Conservation (phyloP, 2,797 vertebrate genomes). For the Hozukius guyotensis region DNA sequence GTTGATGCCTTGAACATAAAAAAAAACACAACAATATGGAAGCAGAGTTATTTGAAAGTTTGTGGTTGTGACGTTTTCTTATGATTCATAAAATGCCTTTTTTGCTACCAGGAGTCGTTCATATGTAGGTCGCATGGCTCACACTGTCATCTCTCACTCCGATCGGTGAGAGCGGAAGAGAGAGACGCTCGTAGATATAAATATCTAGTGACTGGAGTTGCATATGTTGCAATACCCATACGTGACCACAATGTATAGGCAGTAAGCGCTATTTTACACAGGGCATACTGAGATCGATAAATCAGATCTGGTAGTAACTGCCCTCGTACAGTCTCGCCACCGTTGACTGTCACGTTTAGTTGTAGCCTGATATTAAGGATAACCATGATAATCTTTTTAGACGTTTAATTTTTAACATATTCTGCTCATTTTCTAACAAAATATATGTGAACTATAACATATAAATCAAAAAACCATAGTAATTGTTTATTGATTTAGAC, state of each 20-base stretch:
- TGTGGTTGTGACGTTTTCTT: background rate
- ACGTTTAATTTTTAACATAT: background rate
- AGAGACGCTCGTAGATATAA: too few species aligned
- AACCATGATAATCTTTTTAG: background rate
- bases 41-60: background rate
- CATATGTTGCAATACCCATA: too few species aligned
- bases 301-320: too few species aligned
- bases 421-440: background rate
- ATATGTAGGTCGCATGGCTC: background rate
- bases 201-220: too few species aligned
- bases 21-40: background rate
- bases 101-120: background rate
- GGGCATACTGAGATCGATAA: too few species aligned
- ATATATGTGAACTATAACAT: background rate
- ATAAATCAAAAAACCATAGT: background rate
- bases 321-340: too few species aligned
- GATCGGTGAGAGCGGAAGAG: background rate
- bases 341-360: background rate
- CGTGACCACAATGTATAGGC: too few species aligned
- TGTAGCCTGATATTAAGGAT: background rate
- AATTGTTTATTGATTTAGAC: background rate
- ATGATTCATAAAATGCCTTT: slow-evolving; percentile 9
- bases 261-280: too few species aligned
- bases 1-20: background rate
- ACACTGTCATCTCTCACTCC: background rate